phyloP scores from a whole-genome alignment of 2,888 invertebrate genomes.

The Oscheius sp. region DNA sequence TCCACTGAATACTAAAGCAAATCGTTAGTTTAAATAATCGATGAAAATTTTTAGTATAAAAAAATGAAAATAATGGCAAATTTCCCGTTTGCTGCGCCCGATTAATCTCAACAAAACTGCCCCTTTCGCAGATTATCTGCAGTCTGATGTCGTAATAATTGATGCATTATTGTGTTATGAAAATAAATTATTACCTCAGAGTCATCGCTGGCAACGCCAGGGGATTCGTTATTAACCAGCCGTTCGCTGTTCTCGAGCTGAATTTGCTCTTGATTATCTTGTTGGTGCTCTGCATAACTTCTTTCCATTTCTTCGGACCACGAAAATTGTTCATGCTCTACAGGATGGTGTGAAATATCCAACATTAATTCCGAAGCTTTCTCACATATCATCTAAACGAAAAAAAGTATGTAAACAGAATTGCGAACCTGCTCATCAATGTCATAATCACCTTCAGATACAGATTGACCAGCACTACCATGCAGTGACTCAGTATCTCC shows the following conservation, averaged over 20 bases:
- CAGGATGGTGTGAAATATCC: conserved; percentile 24
- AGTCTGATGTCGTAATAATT: neutral
- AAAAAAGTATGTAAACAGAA: neutral
- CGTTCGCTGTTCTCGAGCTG: conserved; percentile 5
- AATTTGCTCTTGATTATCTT: neutral
- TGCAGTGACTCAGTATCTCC: conserved; percentile 13
- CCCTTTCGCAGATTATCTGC: neutral
- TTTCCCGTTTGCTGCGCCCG: conserved; percentile 1
- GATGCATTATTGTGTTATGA: neutral
- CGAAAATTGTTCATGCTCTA: conserved; percentile 34
- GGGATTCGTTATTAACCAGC: conserved; percentile 47
- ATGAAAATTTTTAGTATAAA: neutral
- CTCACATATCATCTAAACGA: conserved; percentile 15
- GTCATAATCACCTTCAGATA: conserved; percentile 25
- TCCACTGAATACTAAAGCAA: neutral
- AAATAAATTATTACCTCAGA: conserved; percentile 41
- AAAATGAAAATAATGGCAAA: conserved; percentile 1
- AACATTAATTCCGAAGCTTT: conserved; percentile 26
- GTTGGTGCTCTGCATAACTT: conserved; percentile 13
- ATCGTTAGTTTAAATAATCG: conserved; percentile 3
- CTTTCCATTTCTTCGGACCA: conserved; percentile 55
- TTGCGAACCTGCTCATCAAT: conserved; percentile 30
- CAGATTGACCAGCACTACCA: conserved; percentile 11
- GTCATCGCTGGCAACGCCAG: conserved; percentile 50
- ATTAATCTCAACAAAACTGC: conserved; percentile 3